phyloP scores from a whole-genome alignment of 2,888 invertebrate genomes.

The Latrodectus hesperus region DNA sequence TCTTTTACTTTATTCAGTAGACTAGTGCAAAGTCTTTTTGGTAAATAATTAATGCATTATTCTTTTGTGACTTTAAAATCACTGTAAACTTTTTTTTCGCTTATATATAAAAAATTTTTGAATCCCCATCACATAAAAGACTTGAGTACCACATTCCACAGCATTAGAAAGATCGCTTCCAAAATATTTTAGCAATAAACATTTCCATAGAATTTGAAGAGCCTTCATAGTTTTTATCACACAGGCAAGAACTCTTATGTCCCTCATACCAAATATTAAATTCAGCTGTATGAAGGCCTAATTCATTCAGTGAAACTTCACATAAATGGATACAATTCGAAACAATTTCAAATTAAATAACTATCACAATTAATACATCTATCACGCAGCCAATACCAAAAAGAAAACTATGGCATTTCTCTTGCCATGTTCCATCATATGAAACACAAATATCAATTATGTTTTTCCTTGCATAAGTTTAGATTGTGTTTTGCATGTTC shows the following conservation, averaged over 20 bases:
- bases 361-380: not conserved
- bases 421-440: not conserved
- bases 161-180: not conserved
- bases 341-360: not conserved
- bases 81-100: not conserved
- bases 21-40: not conserved
- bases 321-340: not conserved
- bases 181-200: not conserved
- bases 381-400: not conserved
- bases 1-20: not conserved
- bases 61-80: not conserved
- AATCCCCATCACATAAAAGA: not conserved
- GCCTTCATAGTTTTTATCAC: not conserved
- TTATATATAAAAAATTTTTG: not conserved
- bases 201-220: not conserved
- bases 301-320: not conserved
- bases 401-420: not conserved
- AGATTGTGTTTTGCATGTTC: not conserved
- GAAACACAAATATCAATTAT: not conserved
- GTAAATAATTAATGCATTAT: not conserved
- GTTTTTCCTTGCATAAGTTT: not conserved
- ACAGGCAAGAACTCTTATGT: not conserved
- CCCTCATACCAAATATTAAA: not conserved
- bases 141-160: not conserved
- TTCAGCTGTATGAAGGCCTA: not conserved